These are phyloP conservation scores for Dryas iulia DNA, from an alignment of 1,140 invertebrate genomes.

Conservation along the genomic window DNA sequence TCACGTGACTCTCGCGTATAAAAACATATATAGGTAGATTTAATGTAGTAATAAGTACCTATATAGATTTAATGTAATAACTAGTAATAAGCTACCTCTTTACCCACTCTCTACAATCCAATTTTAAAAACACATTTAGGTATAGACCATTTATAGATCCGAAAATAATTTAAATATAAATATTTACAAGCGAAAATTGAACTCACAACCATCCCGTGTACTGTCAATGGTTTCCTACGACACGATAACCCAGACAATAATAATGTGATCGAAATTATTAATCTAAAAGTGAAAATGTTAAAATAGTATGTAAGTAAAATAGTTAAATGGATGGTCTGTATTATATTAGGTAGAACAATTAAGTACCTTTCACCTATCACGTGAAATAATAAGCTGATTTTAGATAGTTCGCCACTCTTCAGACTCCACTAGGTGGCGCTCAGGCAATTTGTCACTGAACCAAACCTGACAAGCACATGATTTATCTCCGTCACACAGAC, in stretches of 20 bases:
- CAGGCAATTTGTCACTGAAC: conserved; percentile 72
- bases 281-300: not conserved
- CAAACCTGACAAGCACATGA: conserved; percentile 67
- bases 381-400: conserved; percentile 28
- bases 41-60: too few relatives aligned
- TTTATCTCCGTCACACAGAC: conserved; percentile 66
- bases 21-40: too few relatives aligned
- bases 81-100: too few relatives aligned
- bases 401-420: conserved; percentile 32
- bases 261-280: not conserved
- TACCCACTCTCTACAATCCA: too few relatives aligned
- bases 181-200: too few relatives aligned
- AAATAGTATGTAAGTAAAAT: not conserved
- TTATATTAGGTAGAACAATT: conserved; percentile 5
- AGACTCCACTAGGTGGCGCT: conserved; percentile 49
- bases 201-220: too few relatives aligned
- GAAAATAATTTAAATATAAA: too few relatives aligned
- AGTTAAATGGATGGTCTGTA: not conserved
- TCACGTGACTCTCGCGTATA: too few relatives aligned
- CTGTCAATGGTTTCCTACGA: not conserved
- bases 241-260: not conserved
- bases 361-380: conserved; percentile 27
- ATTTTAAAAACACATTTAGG: too few relatives aligned
- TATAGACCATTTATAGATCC: too few relatives aligned
- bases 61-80: too few relatives aligned